These are phyloP conservation scores for Campaea margaritaria DNA, from an alignment of 2,888 invertebrate genomes.

Conservation along the genomic window DNA sequence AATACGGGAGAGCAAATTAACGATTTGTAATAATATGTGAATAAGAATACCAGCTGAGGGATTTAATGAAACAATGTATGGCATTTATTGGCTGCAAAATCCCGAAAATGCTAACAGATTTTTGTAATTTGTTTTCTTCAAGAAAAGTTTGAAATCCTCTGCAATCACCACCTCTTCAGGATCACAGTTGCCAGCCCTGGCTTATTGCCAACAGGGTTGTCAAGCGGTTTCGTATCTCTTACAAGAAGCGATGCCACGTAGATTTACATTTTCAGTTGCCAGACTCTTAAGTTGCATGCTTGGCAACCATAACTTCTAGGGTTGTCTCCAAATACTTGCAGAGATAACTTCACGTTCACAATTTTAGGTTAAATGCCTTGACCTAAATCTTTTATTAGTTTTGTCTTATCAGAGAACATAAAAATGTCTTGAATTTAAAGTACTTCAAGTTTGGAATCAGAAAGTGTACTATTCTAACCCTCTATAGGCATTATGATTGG, in stretches of 20 bases:
- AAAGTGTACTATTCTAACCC: conserved; percentile 4
- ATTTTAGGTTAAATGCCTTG: conserved; percentile 12
- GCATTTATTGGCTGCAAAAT: background rate
- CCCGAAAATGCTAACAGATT: background rate
- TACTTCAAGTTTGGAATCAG: conserved; percentile 5
- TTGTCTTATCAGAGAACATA: conserved; percentile 11
- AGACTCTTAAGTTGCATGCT: conserved; percentile 24
- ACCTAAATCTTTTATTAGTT: conserved; percentile 23
- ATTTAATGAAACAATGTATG: too few relatives aligned
- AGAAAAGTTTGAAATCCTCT: conserved; percentile 3
- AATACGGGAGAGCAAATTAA: too few relatives aligned
- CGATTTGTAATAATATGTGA: too few relatives aligned
- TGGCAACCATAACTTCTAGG: conserved; percentile 24
- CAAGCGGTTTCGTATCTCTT: conserved; percentile 32
- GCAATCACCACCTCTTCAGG: conserved; percentile 1
- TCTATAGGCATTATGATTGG: conserved; percentile 1
- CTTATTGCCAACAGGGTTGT: conserved; percentile 36
- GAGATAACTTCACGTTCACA: conserved; percentile 14
- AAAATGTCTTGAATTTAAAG: conserved; percentile 16
- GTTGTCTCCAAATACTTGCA: conserved; percentile 16
- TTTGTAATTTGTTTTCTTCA: background rate
- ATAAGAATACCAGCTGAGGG: too few relatives aligned
- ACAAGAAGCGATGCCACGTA: conserved; percentile 13
- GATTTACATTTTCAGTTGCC: conserved; percentile 21
- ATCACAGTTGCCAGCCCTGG: conserved; percentile 24